Base-by-base conservation (phyloP, 2,888 invertebrate species). In the Eudasyphora cyanicolor region DNA sequence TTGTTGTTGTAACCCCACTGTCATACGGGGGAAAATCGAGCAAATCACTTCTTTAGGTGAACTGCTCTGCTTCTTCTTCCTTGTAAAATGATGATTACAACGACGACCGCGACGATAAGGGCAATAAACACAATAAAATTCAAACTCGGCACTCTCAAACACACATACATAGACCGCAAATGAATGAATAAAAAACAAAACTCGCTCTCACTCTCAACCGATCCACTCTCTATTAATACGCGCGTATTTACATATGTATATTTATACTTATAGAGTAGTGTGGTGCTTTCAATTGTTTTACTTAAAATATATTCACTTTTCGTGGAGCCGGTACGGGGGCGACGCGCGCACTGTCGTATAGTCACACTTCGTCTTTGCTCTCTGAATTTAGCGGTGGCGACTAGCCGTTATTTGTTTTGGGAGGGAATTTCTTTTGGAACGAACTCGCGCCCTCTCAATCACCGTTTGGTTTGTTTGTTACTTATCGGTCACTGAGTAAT, bases 401-500 rank as follows among this genome's bases (percentile, higher is more conserved):
- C 54, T 21, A 8, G n/a, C n/a, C n/a, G n/a, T n/a, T n/a, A n/a
- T n/a, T n/a, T n/a, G n/a, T n/a, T n/a, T n/a, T n/a, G n/a, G n/a
- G n/a, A n/a, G 60, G 29, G 60, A 29, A 5, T 60, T 45, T 45
- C 45, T 45, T 45, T 38, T 10, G 38, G 12, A 7, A 3, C 45
- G 1, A 60, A 60, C 29, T 27, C 60, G 17, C 60, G 21, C 24
- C 21, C 54, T 54, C 21, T 29, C 7, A n/a, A n/a, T 45, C n/a
- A n/a, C n/a, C 29, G 29, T 27, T 60, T n/a, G n/a, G n/a, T n/a
- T n/a, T n/a, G n/a, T n/a, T n/a, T n/a, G n/a, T n/a, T n/a, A n/a
- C n/a, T n/a, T 60, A 60, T 60, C 60, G 60, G 29, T 60, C 60
- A 60, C 29, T 29, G 29, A 60, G 29, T 29, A 19, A 60, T 29